Base-by-base conservation (phyloP, 2,797 vertebrate species). In the Synaphobranchus kaupii region DNA sequence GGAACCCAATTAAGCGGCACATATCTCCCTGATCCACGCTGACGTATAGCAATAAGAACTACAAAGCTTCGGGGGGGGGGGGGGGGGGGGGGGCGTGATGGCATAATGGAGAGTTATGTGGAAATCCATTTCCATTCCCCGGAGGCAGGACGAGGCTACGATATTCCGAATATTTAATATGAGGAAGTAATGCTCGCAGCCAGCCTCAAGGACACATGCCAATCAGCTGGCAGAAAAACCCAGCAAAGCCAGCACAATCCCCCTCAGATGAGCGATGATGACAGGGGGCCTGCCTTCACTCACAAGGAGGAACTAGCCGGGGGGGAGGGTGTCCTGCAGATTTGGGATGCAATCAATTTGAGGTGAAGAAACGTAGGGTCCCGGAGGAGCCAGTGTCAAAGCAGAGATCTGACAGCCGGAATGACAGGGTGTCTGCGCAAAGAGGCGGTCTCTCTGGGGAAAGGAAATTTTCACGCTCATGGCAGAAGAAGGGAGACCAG, bases 401-500 rank as follows among this genome's bases (percentile, higher is more conserved):
- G 83, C 34, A 1, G 52, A 60, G 83, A 17, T 60, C 83, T 58
- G 83, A 83, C 81, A 83, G 81, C n/a, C 50, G 28, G n/a, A 84
- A 60, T 84, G 50, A 58, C 3, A 17, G 8, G 83, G 9, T 63
- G 13, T 58, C 13, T 31, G 52, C 4, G 10, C 17, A 47, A 22
- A 28, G 8, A 58, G 48, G 12, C 22, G 5, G 48, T 3, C 25
- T 17, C 50, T 8, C 22, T 25, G 22, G 54, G n/a, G 31, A 15
- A 1, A 9, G 13, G 28, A 3, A 10, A 66, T 66, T 9, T 66
- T 22, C 60, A 22, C 60, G 8, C 60, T n/a, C 22, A 22, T 3
- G 22, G 60, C 25, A 39, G 39, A 39, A 2, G 39, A 39, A 39
- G 39, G 39, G 39, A 39, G 39, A 39, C 39, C 39, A 39, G 39